Conservation (phyloP, 2,797 vertebrate species). For the Tenualosa ilisha region DNA sequence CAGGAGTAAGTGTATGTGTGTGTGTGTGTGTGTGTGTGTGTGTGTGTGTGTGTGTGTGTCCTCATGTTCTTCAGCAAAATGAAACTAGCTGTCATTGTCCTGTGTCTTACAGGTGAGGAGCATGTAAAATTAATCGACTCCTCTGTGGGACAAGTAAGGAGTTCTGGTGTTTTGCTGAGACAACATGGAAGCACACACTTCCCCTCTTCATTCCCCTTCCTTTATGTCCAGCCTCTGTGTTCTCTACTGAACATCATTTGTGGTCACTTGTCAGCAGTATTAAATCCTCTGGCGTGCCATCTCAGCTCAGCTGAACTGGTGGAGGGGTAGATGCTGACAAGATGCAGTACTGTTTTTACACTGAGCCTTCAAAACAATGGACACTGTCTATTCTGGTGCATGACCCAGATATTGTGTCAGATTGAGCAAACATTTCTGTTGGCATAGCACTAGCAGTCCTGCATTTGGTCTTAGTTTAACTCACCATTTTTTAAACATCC, state of each 20-base stretch:
- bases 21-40: conserved; percentile 13
- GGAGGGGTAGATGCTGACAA: neutral
- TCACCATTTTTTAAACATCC: neutral
- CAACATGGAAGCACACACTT: neutral
- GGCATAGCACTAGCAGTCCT: neutral
- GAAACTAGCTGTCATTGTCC: neutral
- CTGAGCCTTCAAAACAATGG: neutral
- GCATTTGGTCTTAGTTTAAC: neutral
- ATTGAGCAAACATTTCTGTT: neutral
- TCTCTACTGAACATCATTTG: neutral
- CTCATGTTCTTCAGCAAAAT: neutral
- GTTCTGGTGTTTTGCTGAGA: neutral
- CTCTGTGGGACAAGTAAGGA: neutral
- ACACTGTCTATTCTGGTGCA: neutral
- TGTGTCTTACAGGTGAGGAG: neutral
- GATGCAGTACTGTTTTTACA: neutral
- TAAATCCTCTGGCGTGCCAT: neutral
- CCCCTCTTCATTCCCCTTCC: neutral
- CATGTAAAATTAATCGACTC: neutral
- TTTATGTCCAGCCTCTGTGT: no score
- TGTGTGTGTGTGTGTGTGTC: conserved; percentile 1
- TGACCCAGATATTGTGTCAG: neutral
- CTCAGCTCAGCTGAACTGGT: neutral
- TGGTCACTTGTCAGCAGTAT: neutral
- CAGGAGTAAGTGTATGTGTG: neutral